Percentiles rank a stretch among this genome's conserved stretches.
phyloP scores from a whole-genome alignment of 2,797 vertebrate species.

The Gobionotothen gibberifrons region DNA sequence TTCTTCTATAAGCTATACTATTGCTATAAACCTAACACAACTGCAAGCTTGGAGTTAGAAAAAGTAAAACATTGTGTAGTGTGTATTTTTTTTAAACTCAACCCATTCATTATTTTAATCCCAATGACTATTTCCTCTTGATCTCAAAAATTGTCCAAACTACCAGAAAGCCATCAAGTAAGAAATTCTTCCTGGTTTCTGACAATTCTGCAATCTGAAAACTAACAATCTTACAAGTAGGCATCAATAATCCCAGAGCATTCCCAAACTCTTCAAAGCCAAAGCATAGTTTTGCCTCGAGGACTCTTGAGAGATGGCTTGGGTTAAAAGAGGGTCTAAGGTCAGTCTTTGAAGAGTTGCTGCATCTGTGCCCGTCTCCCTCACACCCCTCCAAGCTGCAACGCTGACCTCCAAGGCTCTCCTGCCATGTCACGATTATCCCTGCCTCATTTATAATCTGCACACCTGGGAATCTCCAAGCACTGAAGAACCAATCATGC shows the following conservation, averaged over 20 bases:
- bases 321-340: conserved; percentile 43
- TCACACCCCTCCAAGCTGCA: conserved; percentile 3
- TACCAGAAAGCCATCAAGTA: background rate
- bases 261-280: conserved; percentile 20
- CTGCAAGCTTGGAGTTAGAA: background rate
- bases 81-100: background rate
- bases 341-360: conserved; percentile 42
- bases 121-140: no score
- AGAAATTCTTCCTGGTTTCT: background rate
- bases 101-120: no score
- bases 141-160: background rate
- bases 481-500: background rate
- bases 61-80: background rate
- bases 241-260: conserved; percentile 13
- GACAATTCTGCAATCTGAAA: conserved; percentile 7
- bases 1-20: background rate
- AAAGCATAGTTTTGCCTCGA: conserved; percentile 23
- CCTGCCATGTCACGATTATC: conserved; percentile 45
- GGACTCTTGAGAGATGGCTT: conserved; percentile 33
- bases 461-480: conserved; percentile 7
- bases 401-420: conserved; percentile 30
- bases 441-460: conserved; percentile 19
- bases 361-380: conserved; percentile 40
- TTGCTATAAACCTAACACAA: fast-evolving
- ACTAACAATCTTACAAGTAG: conserved; percentile 5